These are phyloP conservation scores for Drosophila busckii DNA, from an alignment of 1,140 invertebrate species.

Conservation along the genomic window DNA sequence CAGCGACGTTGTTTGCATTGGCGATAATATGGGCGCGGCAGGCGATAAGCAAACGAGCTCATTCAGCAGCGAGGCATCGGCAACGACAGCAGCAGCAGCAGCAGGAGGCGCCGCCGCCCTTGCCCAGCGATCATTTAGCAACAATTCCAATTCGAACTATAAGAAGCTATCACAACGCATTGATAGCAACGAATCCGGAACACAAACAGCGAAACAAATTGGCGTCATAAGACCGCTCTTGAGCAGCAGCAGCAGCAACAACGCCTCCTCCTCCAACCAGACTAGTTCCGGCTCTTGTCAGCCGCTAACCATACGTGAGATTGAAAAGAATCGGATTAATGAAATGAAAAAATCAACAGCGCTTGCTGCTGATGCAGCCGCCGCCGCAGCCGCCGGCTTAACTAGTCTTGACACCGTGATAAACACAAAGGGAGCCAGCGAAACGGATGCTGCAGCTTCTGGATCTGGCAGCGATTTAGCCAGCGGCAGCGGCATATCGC, in stretches of 20 bases:
- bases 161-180: no score
- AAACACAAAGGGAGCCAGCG: slow-evolving; percentile 70
- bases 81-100: slow-evolving; percentile 19
- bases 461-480: no score
- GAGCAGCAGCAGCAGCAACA: slow-evolving; percentile 26
- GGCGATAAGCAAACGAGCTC: slow-evolving; percentile 84
- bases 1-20: slow-evolving; percentile 33
- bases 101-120: slow-evolving; percentile 39
- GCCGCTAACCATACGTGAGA: slow-evolving; percentile 82
- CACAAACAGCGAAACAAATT: slow-evolving; percentile 59
- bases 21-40: slow-evolving; percentile 72
- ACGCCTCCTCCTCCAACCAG: slow-evolving; percentile 15
- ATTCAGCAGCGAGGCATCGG: no score
- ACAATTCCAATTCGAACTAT: no score
- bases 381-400: slow-evolving; percentile 35
- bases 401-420: slow-evolving; percentile 67
- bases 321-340: slow-evolving; percentile 87
- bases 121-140: slow-evolving; percentile 78
- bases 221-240: slow-evolving; percentile 67
- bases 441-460: slow-evolving; percentile 79
- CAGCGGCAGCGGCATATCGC: slow-evolving; percentile 33
- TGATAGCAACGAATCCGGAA: slow-evolving; percentile 58
- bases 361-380: slow-evolving; percentile 51
- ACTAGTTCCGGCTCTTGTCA: slow-evolving; percentile 14
- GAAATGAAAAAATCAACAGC: slow-evolving; percentile 81